Percentiles rank a stretch among this genome's conserved stretches.
Evolutionary conservation across 2,113 vertebrate genomes (phyloP).

Genomic region (Atrichornis clamosus): DNA sequence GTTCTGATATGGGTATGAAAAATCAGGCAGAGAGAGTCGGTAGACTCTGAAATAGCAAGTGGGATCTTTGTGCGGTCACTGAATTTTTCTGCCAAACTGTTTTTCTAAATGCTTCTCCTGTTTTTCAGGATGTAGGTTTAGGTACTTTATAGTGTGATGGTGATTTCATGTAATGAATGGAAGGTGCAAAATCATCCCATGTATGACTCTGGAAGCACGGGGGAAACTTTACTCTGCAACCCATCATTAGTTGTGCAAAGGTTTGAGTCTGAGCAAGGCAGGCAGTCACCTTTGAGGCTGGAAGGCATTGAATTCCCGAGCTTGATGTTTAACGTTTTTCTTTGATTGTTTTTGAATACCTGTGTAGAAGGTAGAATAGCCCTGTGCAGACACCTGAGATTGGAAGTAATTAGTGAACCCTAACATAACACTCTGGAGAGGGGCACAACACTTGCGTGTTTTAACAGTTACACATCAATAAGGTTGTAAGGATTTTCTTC

Average conservation of each 20-base stretch:
- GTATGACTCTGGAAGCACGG: rapidly evolving
- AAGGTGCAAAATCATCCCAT: background rate
- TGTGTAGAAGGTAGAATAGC: background rate
- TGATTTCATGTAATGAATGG: background rate
- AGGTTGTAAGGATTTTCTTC: background rate
- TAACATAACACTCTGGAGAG: background rate
- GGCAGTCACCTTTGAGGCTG: background rate
- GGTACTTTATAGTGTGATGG: background rate
- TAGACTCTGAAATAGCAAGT: rapidly evolving
- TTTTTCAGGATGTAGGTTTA: background rate
- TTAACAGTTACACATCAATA: background rate
- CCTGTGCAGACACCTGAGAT: rapidly evolving
- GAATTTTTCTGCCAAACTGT: background rate
- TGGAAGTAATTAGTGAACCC: background rate
- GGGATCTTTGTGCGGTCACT: background rate
- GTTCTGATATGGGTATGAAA: rapidly evolving
- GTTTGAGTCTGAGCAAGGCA: background rate
- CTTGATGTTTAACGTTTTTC: background rate
- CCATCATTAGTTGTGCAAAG: background rate
- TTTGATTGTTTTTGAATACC: background rate
- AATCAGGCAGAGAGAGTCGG: too few relatives aligned
- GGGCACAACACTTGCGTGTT: rapidly evolving
- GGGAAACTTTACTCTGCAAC: background rate
- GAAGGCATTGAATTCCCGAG: background rate
- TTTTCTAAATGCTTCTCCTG: rapidly evolving